Evolutionary conservation across 2,888 invertebrate genomes (phyloP).

Genomic region (Sicus ferrugineus): DNA sequence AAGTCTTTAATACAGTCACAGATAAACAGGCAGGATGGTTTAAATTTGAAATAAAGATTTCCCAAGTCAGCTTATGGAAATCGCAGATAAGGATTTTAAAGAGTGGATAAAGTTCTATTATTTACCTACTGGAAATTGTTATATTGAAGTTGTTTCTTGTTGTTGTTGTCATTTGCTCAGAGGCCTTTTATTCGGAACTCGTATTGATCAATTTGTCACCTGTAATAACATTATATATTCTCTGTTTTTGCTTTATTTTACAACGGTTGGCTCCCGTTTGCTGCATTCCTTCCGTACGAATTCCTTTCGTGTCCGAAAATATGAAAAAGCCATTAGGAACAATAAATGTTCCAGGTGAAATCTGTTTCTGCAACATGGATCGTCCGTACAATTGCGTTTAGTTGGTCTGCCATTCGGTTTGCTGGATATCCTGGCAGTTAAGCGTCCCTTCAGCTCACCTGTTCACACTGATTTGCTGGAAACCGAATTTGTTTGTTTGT

Average conservation of each 20-base stretch:
- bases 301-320: background rate
- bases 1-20: background rate
- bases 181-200: too few relatives aligned
- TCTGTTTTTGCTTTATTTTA: background rate
- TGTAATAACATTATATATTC: background rate
- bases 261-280: background rate
- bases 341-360: conserved; percentile 16
- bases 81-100: too few relatives aligned
- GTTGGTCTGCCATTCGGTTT: background rate
- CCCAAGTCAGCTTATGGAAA: too few relatives aligned
- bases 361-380: conserved; percentile 26
- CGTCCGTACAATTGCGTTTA: background rate
- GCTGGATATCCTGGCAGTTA: background rate
- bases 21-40: too few relatives aligned
- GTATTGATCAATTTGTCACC: too few relatives aligned
- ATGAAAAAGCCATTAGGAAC: conserved; percentile 15
- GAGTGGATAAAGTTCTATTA: too few relatives aligned
- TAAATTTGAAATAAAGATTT: too few relatives aligned
- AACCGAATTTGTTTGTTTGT: background rate
- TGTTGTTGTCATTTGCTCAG: too few relatives aligned
- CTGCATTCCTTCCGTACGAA: background rate
- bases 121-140: too few relatives aligned
- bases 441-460: background rate
- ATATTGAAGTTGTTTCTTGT: too few relatives aligned
- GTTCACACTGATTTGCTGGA: background rate